phyloP scores from a whole-genome alignment of 2,888 invertebrate genomes.

The Agelastica alni region DNA sequence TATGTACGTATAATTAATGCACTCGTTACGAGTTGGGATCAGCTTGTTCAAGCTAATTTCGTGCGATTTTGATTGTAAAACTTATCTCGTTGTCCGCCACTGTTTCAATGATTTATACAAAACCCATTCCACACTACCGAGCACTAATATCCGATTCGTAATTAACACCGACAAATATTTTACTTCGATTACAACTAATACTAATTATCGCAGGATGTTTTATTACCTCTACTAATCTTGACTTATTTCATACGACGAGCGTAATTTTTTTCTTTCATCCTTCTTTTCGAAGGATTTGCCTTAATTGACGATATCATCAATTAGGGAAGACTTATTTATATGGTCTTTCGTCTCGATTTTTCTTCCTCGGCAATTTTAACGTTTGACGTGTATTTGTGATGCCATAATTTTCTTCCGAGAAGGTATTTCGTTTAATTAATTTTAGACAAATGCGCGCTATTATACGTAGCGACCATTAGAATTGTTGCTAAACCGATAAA shows the following conservation, averaged over 20 bases:
- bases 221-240: constrained; percentile 11
- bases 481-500: too few relatives aligned
- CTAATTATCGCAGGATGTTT: constrained; percentile 19
- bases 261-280: constrained; percentile 2
- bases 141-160: constrained; percentile 19
- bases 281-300: not conserved
- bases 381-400: too few relatives aligned
- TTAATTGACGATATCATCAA: constrained; percentile 19
- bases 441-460: too few relatives aligned
- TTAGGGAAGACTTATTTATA: constrained; percentile 12
- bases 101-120: constrained; percentile 11
- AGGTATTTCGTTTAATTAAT: too few relatives aligned
- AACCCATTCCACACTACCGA: constrained; percentile 5
- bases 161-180: constrained; percentile 25
- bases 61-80: too few relatives aligned
- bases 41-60: too few relatives aligned
- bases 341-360: too few relatives aligned
- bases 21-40: too few relatives aligned
- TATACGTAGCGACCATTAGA: too few relatives aligned
- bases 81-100: constrained; percentile 2
- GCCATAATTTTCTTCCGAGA: too few relatives aligned
- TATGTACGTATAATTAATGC: too few relatives aligned
- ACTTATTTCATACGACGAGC: constrained; percentile 8
- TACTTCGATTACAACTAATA: constrained; percentile 21
- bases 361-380: too few relatives aligned